phyloP scores from a whole-genome alignment of 2,888 invertebrate genomes.

The Exocentrus adspersus region DNA sequence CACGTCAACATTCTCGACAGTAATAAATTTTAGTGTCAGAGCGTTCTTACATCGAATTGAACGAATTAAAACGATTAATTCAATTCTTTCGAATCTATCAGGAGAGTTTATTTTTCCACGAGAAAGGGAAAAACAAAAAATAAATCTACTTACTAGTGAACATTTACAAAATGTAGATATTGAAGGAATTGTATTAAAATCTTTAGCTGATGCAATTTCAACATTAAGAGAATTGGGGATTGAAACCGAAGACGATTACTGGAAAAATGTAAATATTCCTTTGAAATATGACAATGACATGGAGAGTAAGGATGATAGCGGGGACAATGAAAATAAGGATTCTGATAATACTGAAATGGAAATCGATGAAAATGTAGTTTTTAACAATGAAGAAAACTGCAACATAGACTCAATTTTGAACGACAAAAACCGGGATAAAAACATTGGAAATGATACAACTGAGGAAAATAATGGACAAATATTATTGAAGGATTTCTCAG shows the following conservation, averaged over 20 bases:
- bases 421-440: neutral
- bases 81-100: neutral
- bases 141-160: neutral
- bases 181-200: neutral
- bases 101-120: neutral
- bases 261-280: neutral
- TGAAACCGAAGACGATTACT: neutral
- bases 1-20: constrained; percentile 27
- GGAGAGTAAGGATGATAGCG: neutral
- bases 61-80: neutral
- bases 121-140: neutral
- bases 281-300: neutral
- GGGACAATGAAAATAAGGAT: neutral
- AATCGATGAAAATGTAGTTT: neutral
- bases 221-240: neutral
- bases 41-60: neutral
- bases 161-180: neutral
- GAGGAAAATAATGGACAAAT: neutral
- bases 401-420: neutral
- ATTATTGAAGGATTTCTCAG: neutral
- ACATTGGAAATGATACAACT: too few species aligned
- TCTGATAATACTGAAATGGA: neutral
- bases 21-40: constrained; percentile 46
- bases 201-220: neutral
- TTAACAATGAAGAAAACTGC: neutral